Conservation (phyloP, 2,888 invertebrate genomes). For the Tanytarsus gracilentus region DNA sequence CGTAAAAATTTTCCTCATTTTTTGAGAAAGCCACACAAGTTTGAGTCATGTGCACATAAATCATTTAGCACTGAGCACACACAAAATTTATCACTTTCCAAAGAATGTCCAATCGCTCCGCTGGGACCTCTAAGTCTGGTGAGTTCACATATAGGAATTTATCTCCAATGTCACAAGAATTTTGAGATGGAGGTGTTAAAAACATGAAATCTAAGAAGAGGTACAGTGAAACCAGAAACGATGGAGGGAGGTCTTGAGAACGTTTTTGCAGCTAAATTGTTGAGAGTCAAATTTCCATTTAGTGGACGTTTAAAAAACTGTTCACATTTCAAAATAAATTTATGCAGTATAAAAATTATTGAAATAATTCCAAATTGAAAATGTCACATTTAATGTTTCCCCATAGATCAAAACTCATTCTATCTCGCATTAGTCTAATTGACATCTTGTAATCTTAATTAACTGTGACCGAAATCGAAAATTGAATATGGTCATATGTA, state of each 20-base stretch:
- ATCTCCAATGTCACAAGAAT: no score
- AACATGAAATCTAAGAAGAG: no score
- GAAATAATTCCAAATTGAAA: no score
- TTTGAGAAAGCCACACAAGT: not conserved
- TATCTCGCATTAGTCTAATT: not conserved
- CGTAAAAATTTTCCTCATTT: not conserved
- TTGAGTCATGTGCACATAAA: not conserved
- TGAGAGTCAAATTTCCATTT: no score
- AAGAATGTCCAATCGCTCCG: not conserved
- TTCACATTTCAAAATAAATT: no score
- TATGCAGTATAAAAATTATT: no score
- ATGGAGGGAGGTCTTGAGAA: no score
- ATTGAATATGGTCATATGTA: not conserved
- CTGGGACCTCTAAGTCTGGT: not conserved
- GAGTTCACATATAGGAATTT: not conserved
- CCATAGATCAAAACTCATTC: not conserved
- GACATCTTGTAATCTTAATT: constrained; percentile 22
- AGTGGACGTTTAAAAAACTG: no score
- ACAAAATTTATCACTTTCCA: not conserved
- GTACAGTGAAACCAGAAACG: no score
- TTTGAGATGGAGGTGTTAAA: no score
- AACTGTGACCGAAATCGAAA: constrained; percentile 8
- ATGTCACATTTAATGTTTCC: not conserved
- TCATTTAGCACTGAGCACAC: constrained; percentile 14
- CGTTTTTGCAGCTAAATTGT: no score